These are phyloP conservation scores for Phasia obesa DNA, from an alignment of 2,888 invertebrate species.

Conservation along the genomic window DNA sequence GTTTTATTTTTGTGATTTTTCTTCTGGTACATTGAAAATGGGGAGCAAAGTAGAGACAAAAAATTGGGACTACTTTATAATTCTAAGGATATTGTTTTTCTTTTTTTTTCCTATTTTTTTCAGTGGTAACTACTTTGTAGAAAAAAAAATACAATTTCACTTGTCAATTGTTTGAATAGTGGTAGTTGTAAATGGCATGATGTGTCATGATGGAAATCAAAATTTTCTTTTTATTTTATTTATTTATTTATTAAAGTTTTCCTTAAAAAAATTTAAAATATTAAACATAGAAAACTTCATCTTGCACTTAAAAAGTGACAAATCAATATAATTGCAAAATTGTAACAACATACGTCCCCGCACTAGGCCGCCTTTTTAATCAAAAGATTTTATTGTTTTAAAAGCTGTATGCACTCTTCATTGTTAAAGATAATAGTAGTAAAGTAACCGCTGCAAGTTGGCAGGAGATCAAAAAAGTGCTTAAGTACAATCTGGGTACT, in stretches of 20 bases:
- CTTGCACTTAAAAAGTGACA: neutral
- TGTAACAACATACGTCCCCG: no score
- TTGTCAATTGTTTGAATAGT: slow-evolving; percentile 68
- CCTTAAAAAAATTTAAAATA: neutral
- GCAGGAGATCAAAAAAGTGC: no score
- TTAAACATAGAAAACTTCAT: neutral
- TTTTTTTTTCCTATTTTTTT: slow-evolving; percentile 10
- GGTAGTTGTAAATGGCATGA: slow-evolving; percentile 43
- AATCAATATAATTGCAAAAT: no score
- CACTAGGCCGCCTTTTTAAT: no score
- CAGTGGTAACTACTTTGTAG: slow-evolving; percentile 40
- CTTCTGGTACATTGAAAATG: slow-evolving; percentile 25
- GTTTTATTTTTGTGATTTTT: slow-evolving; percentile 46
- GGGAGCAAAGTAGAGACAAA: slow-evolving; percentile 26
- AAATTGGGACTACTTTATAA: slow-evolving; percentile 65
- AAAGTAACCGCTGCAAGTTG: no score
- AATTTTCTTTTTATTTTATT: neutral
- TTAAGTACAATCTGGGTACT: no score
- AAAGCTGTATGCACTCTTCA: no score
- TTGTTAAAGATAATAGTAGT: no score
- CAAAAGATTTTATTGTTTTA: no score
- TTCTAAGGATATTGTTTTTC: slow-evolving; percentile 59
- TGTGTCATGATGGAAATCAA: slow-evolving; percentile 52
- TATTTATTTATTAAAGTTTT: neutral
- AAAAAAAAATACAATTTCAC: slow-evolving; percentile 62